phyloP scores from a whole-genome alignment of 2,888 invertebrate species.

The Aethes cnicana region DNA sequence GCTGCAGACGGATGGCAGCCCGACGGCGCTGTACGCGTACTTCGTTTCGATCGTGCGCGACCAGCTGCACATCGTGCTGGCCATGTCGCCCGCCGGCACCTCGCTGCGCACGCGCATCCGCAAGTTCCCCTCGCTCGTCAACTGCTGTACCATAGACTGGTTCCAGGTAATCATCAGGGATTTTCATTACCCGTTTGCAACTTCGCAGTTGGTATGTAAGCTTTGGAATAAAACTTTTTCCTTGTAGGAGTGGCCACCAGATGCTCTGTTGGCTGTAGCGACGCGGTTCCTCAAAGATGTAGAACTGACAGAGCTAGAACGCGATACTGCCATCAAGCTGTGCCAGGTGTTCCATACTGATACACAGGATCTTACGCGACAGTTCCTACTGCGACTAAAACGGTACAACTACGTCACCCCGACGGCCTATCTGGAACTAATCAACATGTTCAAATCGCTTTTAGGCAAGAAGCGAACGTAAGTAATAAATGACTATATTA shows the following conservation, averaged over 20 bases:
- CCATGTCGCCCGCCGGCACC: slow-evolving; percentile 96
- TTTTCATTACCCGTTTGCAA: too few relatives aligned
- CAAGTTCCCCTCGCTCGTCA: slow-evolving; percentile 96
- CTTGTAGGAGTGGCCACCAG: slow-evolving; percentile 93
- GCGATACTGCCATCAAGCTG: slow-evolving; percentile 91
- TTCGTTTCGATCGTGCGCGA: slow-evolving; percentile 94
- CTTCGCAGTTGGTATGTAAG: too few relatives aligned
- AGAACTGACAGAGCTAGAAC: slow-evolving; percentile 88
- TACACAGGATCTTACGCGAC: slow-evolving; percentile 86
- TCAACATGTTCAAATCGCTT: slow-evolving; percentile 93
- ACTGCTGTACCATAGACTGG: slow-evolving; percentile 98
- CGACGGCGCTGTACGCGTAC: slow-evolving; percentile 94
- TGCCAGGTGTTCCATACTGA: slow-evolving; percentile 95
- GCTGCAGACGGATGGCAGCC: slow-evolving; percentile 95
- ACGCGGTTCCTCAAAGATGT: slow-evolving; percentile 90
- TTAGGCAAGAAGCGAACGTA: slow-evolving; percentile 88
- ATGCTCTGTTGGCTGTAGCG: slow-evolving; percentile 94
- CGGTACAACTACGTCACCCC: slow-evolving; percentile 95
- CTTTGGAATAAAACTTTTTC: too few relatives aligned
- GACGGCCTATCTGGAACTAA: slow-evolving; percentile 95
- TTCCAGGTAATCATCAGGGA: slow-evolving; percentile 84
- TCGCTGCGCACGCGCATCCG: slow-evolving; percentile 90
- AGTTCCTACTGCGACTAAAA: slow-evolving; percentile 84
- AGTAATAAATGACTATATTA: too few relatives aligned
- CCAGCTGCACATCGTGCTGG: slow-evolving; percentile 93